Percentiles rank a stretch among this genome's conserved stretches.
Evolutionary conservation across 2,113 vertebrate species (phyloP).

Genomic region (Speoplatyrhinus poulsoni): DNA sequence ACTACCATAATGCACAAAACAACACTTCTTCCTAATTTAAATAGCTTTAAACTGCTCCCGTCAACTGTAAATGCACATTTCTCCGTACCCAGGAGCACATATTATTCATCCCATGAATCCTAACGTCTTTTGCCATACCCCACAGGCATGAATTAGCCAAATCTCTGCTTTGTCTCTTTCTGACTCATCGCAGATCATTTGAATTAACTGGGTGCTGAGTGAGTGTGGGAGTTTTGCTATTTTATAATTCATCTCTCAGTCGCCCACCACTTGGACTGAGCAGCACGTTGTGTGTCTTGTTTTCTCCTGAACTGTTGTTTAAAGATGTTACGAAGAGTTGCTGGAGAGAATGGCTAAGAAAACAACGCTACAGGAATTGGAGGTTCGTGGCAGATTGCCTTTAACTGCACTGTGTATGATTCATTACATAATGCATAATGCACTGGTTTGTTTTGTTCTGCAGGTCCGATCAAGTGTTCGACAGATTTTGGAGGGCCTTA

Average conservation of each 20-base stretch:
- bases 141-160: slow-evolving; percentile 42
- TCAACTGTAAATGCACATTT: slow-evolving; percentile 8
- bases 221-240: slow-evolving; percentile 57
- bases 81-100: slow-evolving; percentile 31
- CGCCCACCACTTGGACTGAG: slow-evolving; percentile 33
- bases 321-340: slow-evolving; percentile 90
- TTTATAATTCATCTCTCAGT: slow-evolving; percentile 59
- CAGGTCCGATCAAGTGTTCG: slow-evolving; percentile 86
- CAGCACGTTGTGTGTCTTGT: slow-evolving; percentile 12
- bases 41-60: not conserved
- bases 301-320: slow-evolving; percentile 51
- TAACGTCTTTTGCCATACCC: slow-evolving; percentile 37
- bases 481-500: slow-evolving; percentile 88
- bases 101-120: slow-evolving; percentile 45
- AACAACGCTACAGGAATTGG: slow-evolving; percentile 82
- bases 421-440: not conserved
- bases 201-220: slow-evolving; percentile 44
- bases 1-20: no score
- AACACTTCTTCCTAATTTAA: not conserved
- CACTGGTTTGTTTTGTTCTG: not conserved
- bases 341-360: slow-evolving; percentile 88
- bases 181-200: slow-evolving; percentile 52
- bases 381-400: slow-evolving; percentile 77
- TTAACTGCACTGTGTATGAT: not conserved
- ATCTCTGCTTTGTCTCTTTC: slow-evolving; percentile 33